Base-by-base conservation (phyloP, 2,888 invertebrate genomes). In the Athetis lepigone region DNA sequence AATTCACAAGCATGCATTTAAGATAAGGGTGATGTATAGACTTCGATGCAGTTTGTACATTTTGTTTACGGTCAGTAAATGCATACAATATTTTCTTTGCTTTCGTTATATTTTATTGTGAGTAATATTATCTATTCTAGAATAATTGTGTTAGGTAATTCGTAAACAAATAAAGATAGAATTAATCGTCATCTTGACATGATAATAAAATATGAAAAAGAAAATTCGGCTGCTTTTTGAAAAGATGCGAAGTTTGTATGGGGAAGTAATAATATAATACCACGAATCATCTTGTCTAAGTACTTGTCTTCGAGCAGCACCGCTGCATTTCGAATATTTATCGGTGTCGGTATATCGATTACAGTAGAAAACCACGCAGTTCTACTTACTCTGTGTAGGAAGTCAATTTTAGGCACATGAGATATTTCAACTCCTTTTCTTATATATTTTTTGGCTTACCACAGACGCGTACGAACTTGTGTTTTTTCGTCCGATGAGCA, bases 21-120 rank as follows among this genome's bases (percentile, higher is more conserved):
- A 74, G 89, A 90, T 91, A 90, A 91, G 84, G 75, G 82, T 84
- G 77, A 91, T 90, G 91, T 65, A 78, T 79, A 82, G 76, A 79
- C 82, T 80, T 66, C 77, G 82, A 72, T 65, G 84, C 70, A 76
- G 74, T 73, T 51, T 45, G 46, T 58, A 21, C 36, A 56, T 62
- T 61, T 75, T 87, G 75, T 67, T 85, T 67, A 76, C 84, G 88
- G 91, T 92, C 80, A 84, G 90, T 86, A 72, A 69, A 25, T 57
- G 52, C 27, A 45, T 43, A 23, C 7, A 49, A 43, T 56, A 56
- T 49, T 52, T 56, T 52, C 3, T 47, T n/a, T 40, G 16, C 9
- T 27, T 43, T 40, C 23, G 16, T 11, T 21, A 40, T 33, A 1
- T 33, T 4, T 33, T 33, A 33, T 33, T 1, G 4, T 13, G 13